Base-by-base conservation (phyloP, 2,888 invertebrate species). In the Trichopria drosophilae region DNA sequence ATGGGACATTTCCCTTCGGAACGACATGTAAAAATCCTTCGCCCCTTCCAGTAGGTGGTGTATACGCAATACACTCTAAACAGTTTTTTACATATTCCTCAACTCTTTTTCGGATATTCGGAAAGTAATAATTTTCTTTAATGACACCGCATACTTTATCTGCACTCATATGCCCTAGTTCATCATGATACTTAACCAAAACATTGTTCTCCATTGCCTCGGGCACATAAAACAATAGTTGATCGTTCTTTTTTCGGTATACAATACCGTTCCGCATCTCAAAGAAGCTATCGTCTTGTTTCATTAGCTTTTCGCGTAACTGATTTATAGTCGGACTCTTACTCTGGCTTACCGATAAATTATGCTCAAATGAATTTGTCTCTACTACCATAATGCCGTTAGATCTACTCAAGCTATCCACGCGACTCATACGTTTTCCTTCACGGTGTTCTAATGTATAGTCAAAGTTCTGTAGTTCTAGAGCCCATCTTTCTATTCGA, bases 401-500 rank as follows among this genome's bases (percentile, higher is more conserved):
- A 9, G 19, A 20, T 7, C 62, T 31, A 36, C 59, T 60, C 28
- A 63, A 45, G n/a, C 59, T 61, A 49, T 66, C 61, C n/a, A 59
- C 66, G 50, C 64, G 64, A 2, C 22, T 45, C 62, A 62, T 64
- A 13, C 48, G 41, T 1, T 32, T 41, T 10, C 52, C 52, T 3
- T 40, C 12, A 23, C 64, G 23, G 39, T 65, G 65, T 18, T 58
- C 55, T n/a, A 61, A 24, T 12, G 19, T 43, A 41, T 55, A 62
- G 34, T 57, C 53, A 51, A 51, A 54, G 51, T 59, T 58, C 42
- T 58, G 54, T 10, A 68, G 42, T 19, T 53, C 44, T 13, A 62
- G 34, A 13, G 53, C 46, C 68, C 67, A 69, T 18, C 67, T 37
- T 12, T 41, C 37, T 16, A 69, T 68, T 40, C 63, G 35, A 1